phyloP scores from a whole-genome alignment of 2,797 vertebrate genomes.

The Sebastes melanostomus region DNA sequence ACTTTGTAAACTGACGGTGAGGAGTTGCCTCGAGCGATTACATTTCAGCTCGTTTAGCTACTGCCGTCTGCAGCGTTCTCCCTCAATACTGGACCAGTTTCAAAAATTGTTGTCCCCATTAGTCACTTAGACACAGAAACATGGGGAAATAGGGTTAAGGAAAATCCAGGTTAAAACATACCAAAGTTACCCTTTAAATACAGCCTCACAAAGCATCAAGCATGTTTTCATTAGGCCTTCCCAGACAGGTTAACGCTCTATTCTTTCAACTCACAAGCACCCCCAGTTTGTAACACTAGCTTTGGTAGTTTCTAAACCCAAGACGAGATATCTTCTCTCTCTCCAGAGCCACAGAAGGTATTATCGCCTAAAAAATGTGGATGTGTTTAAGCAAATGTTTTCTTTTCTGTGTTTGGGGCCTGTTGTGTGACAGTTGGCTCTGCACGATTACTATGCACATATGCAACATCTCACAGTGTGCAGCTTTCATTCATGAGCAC shows the following conservation, averaged over 20 bases:
- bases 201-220: too few relatives aligned
- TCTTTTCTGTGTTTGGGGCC: not conserved
- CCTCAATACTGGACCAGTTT: too few relatives aligned
- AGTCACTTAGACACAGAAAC: too few relatives aligned
- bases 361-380: not conserved
- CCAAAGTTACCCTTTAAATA: not conserved
- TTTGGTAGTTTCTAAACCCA: not conserved
- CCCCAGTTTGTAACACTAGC: too few relatives aligned
- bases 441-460: not conserved
- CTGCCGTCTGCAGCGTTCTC: too few relatives aligned
- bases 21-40: too few relatives aligned
- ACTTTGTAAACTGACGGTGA: too few relatives aligned
- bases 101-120: too few relatives aligned
- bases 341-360: not conserved
- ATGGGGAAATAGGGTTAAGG: too few relatives aligned
- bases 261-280: not conserved
- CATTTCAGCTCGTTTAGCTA: too few relatives aligned
- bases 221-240: not conserved
- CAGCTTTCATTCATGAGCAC: constrained; percentile 6
- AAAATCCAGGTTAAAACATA: too few relatives aligned
- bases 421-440: not conserved
- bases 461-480: not conserved
- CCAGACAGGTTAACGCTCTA: not conserved
- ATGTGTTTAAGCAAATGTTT: not conserved
- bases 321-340: not conserved